phyloP scores from a whole-genome alignment of 2,113 vertebrate genomes.

The Cettia cetti region DNA sequence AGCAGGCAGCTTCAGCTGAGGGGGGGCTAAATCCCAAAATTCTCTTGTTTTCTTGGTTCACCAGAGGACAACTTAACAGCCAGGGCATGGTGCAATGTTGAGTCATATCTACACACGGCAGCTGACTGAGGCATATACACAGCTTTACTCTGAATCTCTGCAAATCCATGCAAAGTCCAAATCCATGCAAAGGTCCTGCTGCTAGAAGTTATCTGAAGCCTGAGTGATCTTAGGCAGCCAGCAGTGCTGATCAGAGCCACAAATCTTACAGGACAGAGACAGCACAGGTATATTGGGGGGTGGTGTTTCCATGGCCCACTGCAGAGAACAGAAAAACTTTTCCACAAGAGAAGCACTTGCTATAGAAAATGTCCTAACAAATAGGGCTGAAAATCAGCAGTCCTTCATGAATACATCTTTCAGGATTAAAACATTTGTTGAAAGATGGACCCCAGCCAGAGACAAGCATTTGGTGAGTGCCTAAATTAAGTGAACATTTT shows the following conservation, averaged over 20 bases:
- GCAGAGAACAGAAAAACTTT: neutral
- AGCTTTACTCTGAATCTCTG: slow-evolving; percentile 18
- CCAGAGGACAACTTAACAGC: slow-evolving; percentile 24
- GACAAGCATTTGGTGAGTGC: slow-evolving; percentile 40
- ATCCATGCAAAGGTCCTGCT: neutral
- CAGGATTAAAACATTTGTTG: slow-evolving; percentile 37
- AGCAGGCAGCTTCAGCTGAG: neutral
- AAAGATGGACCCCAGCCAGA: slow-evolving; percentile 41
- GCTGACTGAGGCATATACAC: neutral
- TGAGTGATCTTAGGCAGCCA: neutral
- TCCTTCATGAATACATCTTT: slow-evolving; percentile 5
- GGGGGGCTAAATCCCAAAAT: neutral
- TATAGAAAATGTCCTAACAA: neutral
- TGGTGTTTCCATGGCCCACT: neutral
- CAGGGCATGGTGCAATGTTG: slow-evolving; percentile 38
- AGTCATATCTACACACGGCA: slow-evolving; percentile 12
- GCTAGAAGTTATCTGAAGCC: neutral
- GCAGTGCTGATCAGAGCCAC: neutral
- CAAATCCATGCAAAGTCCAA: slow-evolving; percentile 21
- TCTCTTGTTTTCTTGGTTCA: slow-evolving; percentile 37
- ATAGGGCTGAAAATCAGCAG: slow-evolving; percentile 28
- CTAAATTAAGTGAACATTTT: slow-evolving; percentile 58
- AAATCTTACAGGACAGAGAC: neutral
- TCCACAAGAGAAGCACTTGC: neutral
- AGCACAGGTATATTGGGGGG: accelerated